phyloP scores from a whole-genome alignment of 2,888 invertebrate species.

The Drosophila paracracens region DNA sequence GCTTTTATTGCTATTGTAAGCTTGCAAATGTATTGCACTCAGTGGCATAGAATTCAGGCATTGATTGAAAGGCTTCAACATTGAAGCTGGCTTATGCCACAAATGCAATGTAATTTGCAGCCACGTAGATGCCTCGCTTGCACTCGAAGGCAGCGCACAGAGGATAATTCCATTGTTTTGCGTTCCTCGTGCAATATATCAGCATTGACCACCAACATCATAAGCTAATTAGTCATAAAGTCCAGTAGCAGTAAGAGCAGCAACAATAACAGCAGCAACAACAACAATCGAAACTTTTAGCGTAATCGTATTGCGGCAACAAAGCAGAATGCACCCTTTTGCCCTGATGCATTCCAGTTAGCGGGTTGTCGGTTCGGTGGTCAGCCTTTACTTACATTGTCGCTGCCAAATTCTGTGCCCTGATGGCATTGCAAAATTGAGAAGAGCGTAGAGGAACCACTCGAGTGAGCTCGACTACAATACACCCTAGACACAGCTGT shows the following conservation, averaged over 20 bases:
- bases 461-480: not conserved
- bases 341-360: not conserved
- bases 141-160: not conserved
- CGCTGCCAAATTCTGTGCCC: not conserved
- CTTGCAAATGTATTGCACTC: not conserved
- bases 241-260: not conserved
- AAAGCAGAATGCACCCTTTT: not conserved
- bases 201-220: not conserved
- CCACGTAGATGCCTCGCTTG: not conserved
- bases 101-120: not conserved
- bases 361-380: not conserved
- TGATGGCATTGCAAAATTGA: not conserved
- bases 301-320: not conserved
- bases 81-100: not conserved
- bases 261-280: not conserved
- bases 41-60: not conserved
- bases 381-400: not conserved
- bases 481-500: too few species aligned
- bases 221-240: not conserved
- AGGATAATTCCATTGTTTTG: not conserved
- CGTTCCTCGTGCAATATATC: not conserved
- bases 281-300: not conserved
- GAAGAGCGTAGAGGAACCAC: not conserved
- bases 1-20: not conserved
- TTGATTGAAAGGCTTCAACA: not conserved